Conservation (phyloP, 2,888 invertebrate species). For the Eurytoma californica region DNA sequence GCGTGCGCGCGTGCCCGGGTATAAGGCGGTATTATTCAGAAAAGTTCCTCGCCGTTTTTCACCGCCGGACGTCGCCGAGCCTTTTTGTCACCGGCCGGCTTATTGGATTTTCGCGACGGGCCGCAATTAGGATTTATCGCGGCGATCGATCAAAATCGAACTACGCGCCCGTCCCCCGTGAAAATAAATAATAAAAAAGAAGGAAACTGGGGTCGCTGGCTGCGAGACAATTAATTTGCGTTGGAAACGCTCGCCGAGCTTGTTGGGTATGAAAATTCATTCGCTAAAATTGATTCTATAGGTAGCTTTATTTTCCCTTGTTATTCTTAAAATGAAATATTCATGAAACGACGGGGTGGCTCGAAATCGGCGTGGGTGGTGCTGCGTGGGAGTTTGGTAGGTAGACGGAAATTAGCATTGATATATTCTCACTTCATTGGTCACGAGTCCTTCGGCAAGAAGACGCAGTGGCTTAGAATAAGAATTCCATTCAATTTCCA, state of each 20-base stretch:
- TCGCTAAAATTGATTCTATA: background rate
- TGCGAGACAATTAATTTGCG: slow-evolving; percentile 13
- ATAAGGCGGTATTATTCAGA: background rate
- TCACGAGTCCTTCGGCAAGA: background rate
- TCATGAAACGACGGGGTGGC: slow-evolving; percentile 16
- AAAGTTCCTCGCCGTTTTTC: background rate
- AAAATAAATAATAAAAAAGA: too few relatives aligned
- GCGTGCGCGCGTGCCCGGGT: too few relatives aligned
- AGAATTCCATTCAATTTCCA: slow-evolving; percentile 36
- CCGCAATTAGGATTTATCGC: too few relatives aligned
- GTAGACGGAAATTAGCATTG: slow-evolving; percentile 41
- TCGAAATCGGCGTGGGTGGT: slow-evolving; percentile 21
- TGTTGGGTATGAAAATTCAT: slow-evolving; percentile 25
- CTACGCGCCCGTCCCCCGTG: too few relatives aligned
- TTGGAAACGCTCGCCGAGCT: background rate
- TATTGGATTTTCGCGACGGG: too few relatives aligned
- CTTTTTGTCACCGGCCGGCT: too few relatives aligned
- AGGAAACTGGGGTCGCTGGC: background rate
- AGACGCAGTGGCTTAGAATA: slow-evolving; percentile 19
- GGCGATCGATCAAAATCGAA: too few relatives aligned
- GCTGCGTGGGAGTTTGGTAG: background rate
- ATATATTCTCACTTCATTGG: slow-evolving; percentile 35
- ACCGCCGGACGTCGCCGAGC: background rate
- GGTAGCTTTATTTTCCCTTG: slow-evolving; percentile 16
- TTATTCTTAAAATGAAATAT: slow-evolving; percentile 26